These are phyloP conservation scores for Cryptoprocta ferox DNA, from an alignment of 2,797 vertebrate genomes.

Conservation along the genomic window DNA sequence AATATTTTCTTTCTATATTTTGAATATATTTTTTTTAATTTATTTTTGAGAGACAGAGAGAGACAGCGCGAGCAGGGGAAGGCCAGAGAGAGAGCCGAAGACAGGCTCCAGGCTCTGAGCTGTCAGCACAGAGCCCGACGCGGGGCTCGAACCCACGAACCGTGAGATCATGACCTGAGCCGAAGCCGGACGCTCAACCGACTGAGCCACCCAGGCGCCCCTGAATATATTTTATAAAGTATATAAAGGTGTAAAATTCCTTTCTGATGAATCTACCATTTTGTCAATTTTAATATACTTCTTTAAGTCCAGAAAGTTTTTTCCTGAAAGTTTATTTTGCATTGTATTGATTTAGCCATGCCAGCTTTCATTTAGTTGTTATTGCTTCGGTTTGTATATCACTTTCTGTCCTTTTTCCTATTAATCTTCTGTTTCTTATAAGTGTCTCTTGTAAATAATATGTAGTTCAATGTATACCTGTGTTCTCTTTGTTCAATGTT, in stretches of 20 bases:
- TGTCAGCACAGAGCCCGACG: too few relatives aligned
- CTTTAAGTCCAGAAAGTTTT: not conserved
- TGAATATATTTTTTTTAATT: not conserved
- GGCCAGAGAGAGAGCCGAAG: too few relatives aligned
- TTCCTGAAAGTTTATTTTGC: not conserved
- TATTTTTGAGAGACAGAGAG: too few relatives aligned
- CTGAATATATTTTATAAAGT: not conserved
- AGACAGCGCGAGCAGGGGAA: too few relatives aligned
- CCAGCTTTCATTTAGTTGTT: not conserved
- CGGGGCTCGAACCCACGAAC: too few relatives aligned
- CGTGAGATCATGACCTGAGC: too few relatives aligned
- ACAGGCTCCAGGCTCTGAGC: too few relatives aligned
- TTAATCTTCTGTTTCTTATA: not conserved
- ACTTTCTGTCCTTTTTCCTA: not conserved
- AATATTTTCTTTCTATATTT: not conserved
- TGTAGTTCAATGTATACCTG: not conserved
- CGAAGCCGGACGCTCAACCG: too few relatives aligned
- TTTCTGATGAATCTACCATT: not conserved
- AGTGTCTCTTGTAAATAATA: not conserved
- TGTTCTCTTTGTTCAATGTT: not conserved
- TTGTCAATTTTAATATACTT: not conserved
- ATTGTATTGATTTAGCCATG: not conserved
- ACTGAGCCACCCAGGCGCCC: too few relatives aligned
- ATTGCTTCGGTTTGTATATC: not conserved
- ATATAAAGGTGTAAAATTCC: not conserved